phyloP scores from a whole-genome alignment of 2,888 invertebrate species.

The Allolobophora icterica region DNA sequence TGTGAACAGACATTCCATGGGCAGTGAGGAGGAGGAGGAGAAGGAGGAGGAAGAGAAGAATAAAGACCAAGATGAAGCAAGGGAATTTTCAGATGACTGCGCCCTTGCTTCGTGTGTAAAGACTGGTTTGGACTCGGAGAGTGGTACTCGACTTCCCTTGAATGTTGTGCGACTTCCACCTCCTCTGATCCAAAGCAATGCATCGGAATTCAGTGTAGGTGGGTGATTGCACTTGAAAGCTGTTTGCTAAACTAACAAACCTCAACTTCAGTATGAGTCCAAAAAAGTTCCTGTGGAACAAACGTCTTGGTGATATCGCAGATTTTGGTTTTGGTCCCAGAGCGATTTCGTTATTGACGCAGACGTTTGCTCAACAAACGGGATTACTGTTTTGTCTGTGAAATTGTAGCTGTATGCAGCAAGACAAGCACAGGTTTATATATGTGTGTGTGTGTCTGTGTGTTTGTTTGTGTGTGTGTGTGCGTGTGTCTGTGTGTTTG shows the following conservation, averaged over 20 bases:
- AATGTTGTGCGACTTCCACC: constrained; percentile 1
- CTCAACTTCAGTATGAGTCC: no score
- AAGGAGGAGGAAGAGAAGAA: neutral
- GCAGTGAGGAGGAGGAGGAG: neutral
- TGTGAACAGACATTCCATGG: neutral
- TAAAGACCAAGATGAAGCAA: neutral
- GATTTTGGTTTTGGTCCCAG: neutral
- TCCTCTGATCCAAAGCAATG: neutral
- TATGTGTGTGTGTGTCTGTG: no score
- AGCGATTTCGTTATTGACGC: neutral
- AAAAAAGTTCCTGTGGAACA: neutral
- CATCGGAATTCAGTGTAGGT: constrained; percentile 17
- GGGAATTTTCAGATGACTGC: neutral
- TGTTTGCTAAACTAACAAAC: no score
- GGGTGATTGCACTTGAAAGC: neutral
- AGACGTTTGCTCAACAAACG: neutral
- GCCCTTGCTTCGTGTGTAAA: neutral
- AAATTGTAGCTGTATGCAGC: neutral
- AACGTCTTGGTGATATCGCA: neutral
- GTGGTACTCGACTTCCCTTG: neutral
- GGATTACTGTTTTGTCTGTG: neutral
- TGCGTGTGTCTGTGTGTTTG: no score
- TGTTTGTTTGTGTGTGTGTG: no score
- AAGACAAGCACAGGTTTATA: neutral
- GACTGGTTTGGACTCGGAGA: neutral